Conservation (phyloP, 2,888 invertebrate species). For the Ophion ellenae region DNA sequence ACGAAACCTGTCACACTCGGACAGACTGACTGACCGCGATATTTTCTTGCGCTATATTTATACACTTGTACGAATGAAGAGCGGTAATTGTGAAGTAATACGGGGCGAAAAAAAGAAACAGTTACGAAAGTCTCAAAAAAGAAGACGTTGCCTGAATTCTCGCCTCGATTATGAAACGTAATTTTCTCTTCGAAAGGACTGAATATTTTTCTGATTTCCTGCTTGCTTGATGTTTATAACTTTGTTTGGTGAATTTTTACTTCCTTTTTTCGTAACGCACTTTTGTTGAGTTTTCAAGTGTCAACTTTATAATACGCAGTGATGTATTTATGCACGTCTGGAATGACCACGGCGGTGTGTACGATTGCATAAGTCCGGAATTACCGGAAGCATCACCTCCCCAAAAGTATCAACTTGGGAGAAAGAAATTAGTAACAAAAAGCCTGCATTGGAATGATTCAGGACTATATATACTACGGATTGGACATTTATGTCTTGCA, state of each 20-base stretch:
- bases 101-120: conserved; percentile 11
- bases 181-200: neutral
- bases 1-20: neutral
- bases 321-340: neutral
- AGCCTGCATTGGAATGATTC: neutral
- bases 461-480: conserved; percentile 66
- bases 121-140: conserved; percentile 8
- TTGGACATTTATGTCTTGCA: conserved; percentile 33
- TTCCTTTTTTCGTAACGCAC: neutral
- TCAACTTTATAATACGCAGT: neutral
- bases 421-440: conserved; percentile 19
- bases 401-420: conserved; percentile 23
- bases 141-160: neutral
- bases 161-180: neutral
- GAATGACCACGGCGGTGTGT: neutral
- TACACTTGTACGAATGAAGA: conserved; percentile 46
- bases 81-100: conserved; percentile 38
- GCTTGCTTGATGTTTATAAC: neutral
- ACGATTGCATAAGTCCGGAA: conserved; percentile 28
- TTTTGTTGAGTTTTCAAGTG: neutral
- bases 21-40: conserved; percentile 56
- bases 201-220: neutral
- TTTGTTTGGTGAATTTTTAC: neutral
- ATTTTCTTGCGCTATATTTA: conserved; percentile 63
- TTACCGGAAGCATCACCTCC: conserved; percentile 34